Evolutionary conservation across 2,888 invertebrate species (phyloP).

Genomic region (Sycophila texana): DNA sequence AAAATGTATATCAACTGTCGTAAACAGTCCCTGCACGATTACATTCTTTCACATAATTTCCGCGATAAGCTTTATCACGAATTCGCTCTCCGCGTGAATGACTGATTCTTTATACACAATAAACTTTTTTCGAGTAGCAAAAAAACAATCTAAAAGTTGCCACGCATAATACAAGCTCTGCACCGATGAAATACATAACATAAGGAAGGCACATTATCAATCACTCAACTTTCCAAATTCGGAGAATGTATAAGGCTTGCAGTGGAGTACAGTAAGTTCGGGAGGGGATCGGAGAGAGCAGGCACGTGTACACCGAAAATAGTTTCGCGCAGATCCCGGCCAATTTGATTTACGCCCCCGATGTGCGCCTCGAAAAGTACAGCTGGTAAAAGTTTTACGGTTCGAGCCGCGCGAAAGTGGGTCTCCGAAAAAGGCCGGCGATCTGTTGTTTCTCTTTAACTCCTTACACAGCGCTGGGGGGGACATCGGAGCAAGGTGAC

Average conservation of each 20-base stretch:
- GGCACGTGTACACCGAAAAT: neutral
- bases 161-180: no score
- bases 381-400: constrained; percentile 13
- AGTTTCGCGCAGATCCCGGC: constrained; percentile 2
- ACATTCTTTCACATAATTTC: no score
- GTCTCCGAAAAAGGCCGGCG: constrained; percentile 36
- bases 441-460: neutral
- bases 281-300: neutral
- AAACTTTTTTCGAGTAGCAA: no score
- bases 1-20: no score
- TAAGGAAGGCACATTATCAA: neutral
- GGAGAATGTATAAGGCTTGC: neutral
- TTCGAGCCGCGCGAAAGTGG: constrained; percentile 10
- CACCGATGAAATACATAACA: no score
- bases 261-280: neutral
- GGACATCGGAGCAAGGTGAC: neutral
- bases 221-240: constrained; percentile 16
- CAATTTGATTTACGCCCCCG: constrained; percentile 26
- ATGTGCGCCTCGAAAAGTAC: neutral
- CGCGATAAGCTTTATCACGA: no score
- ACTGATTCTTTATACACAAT: no score
- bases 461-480: neutral
- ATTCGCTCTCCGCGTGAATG: no score
- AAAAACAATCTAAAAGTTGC: no score
- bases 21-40: no score